Evolutionary conservation across 2,113 vertebrate genomes (phyloP).

Genomic region (Marmota flaviventris): DNA sequence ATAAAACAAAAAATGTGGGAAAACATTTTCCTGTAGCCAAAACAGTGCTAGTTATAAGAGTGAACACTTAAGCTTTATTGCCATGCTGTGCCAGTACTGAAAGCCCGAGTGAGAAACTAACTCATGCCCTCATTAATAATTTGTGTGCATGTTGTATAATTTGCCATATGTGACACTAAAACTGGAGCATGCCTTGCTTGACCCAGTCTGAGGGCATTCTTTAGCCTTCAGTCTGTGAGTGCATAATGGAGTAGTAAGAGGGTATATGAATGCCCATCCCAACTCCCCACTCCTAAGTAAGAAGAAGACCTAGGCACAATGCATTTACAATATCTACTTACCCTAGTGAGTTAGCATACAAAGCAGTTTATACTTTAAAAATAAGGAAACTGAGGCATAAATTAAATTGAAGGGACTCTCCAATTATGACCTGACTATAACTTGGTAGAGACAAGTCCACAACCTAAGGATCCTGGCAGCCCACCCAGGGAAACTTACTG

Average conservation of each 20-base stretch:
- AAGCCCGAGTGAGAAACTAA: neutral
- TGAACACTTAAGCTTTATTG: neutral
- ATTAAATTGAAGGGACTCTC: neutral
- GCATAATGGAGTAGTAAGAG: neutral
- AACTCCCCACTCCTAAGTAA: neutral
- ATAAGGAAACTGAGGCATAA: slow-evolving; percentile 41
- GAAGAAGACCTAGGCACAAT: neutral
- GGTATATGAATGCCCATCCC: neutral
- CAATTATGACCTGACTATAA: neutral
- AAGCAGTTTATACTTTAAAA: slow-evolving; percentile 1
- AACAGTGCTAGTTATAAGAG: neutral
- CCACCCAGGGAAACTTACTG: neutral
- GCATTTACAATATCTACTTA: neutral
- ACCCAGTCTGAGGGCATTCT: neutral
- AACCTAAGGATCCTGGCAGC: neutral
- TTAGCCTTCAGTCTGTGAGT: neutral
- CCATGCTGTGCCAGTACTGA: neutral
- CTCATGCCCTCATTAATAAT: neutral
- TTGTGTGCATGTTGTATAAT: neutral
- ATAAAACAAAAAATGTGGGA: neutral
- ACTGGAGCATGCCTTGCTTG: neutral
- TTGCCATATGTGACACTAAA: neutral
- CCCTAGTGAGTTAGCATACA: neutral
- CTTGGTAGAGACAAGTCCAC: neutral
- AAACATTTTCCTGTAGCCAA: neutral